phyloP scores from a whole-genome alignment of 2,797 vertebrate species.

The Pempheris klunzingeri region DNA sequence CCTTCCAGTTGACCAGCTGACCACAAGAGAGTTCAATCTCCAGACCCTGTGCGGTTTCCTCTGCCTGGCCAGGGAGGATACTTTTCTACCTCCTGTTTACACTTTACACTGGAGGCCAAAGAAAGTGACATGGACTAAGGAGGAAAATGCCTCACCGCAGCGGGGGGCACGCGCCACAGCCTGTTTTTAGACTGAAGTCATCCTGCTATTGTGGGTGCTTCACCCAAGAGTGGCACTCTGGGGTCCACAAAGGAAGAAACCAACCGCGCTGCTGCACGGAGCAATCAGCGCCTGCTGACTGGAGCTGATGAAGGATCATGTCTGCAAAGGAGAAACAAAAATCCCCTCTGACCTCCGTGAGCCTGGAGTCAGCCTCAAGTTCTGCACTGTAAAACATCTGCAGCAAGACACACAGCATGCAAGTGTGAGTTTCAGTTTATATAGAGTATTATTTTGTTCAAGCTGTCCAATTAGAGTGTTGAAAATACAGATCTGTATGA shows the following conservation, averaged over 20 bases:
- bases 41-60: slow-evolving; percentile 73
- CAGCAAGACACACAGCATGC: not conserved
- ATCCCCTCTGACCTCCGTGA: slow-evolving; percentile 23
- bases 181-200: slow-evolving; percentile 68
- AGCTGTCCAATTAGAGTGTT: slow-evolving; percentile 2
- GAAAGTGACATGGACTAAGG: slow-evolving; percentile 62
- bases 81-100: slow-evolving; percentile 79
- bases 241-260: slow-evolving; percentile 28
- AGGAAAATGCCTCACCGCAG: slow-evolving; percentile 42
- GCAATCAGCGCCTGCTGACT: slow-evolving; percentile 44
- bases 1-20: slow-evolving; percentile 62
- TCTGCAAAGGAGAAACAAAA: slow-evolving; percentile 49
- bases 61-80: slow-evolving; percentile 56
- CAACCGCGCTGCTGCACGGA: slow-evolving; percentile 13
- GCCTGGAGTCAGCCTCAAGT: slow-evolving; percentile 1
- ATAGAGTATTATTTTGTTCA: not conserved
- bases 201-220: slow-evolving; percentile 77
- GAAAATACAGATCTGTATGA: slow-evolving; percentile 26
- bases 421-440: not conserved
- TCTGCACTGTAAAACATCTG: slow-evolving; percentile 27
- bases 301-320: slow-evolving; percentile 49
- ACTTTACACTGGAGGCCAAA: slow-evolving; percentile 45
- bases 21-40: slow-evolving; percentile 67
- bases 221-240: slow-evolving; percentile 36
- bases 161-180: slow-evolving; percentile 20